phyloP scores from a whole-genome alignment of 2,113 vertebrate species.

The Ailurus styani region DNA sequence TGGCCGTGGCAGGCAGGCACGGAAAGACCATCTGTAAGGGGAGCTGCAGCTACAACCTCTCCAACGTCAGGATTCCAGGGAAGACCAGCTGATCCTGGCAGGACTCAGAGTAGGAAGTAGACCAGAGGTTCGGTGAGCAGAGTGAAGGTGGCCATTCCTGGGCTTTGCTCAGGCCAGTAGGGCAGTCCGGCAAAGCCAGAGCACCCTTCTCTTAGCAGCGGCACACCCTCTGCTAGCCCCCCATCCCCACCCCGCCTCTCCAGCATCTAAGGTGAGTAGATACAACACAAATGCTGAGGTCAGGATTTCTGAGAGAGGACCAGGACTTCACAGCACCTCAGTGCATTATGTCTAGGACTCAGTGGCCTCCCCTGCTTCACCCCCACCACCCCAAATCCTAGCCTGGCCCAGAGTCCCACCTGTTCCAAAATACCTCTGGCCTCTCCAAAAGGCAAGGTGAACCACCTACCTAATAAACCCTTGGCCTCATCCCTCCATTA shows the following conservation, averaged over 20 bases:
- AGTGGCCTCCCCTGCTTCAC: background rate
- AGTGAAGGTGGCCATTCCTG: background rate
- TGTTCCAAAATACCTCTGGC: background rate
- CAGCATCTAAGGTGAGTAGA: background rate
- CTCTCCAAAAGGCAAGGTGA: background rate
- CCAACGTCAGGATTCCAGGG: background rate
- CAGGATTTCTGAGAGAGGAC: background rate
- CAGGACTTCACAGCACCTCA: background rate
- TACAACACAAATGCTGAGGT: background rate
- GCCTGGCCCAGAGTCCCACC: background rate
- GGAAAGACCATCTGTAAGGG: background rate
- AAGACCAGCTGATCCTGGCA: background rate
- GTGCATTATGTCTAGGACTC: no score
- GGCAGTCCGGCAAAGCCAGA: background rate
- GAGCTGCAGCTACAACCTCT: background rate
- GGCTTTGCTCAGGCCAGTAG: background rate
- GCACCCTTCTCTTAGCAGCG: background rate
- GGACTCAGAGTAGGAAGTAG: background rate
- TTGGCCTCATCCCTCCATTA: background rate
- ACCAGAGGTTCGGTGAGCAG: background rate
- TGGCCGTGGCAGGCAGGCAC: background rate
- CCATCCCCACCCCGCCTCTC: background rate
- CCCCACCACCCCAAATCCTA: background rate
- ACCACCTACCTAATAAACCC: background rate
- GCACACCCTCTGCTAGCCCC: background rate